These are phyloP conservation scores for Micropoecilia bifurca DNA, from an alignment of 2,797 vertebrate genomes.

Conservation along the genomic window DNA sequence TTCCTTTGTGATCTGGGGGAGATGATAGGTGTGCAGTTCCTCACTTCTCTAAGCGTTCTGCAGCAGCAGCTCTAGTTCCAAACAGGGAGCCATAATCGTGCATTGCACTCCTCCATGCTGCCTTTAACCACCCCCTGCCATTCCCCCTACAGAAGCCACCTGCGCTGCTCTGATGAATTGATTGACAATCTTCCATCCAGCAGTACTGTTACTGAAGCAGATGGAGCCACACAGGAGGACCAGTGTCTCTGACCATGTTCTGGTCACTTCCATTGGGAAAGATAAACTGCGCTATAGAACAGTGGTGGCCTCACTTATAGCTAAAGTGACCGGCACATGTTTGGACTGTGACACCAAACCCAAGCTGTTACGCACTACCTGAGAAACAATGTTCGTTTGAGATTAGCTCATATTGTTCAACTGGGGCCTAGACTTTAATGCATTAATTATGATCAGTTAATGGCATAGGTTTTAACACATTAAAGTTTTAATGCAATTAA, in stretches of 20 bases:
- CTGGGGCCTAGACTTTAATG: neutral
- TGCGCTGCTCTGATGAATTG: constrained; percentile 80
- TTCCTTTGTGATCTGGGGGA: constrained; percentile 16
- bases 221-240: constrained; percentile 56
- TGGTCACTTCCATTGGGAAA: constrained; percentile 57
- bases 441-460: neutral
- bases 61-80: constrained; percentile 56
- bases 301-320: neutral
- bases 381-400: neutral
- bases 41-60: constrained; percentile 60
- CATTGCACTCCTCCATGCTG: constrained; percentile 57
- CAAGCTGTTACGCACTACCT: neutral
- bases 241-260: constrained; percentile 41
- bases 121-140: constrained; percentile 55
- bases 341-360: neutral
- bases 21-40: constrained; percentile 28
- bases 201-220: constrained; percentile 64
- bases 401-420: neutral
- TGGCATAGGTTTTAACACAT: neutral
- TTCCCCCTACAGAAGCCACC: constrained; percentile 58
- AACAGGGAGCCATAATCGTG: constrained; percentile 65
- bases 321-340: neutral
- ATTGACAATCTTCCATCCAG: constrained; percentile 84
- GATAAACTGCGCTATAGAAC: neutral
- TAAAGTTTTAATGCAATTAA: neutral